These are phyloP conservation scores for Gymnocephalus cernua DNA, from an alignment of 2,113 vertebrate genomes.

Conservation along the genomic window DNA sequence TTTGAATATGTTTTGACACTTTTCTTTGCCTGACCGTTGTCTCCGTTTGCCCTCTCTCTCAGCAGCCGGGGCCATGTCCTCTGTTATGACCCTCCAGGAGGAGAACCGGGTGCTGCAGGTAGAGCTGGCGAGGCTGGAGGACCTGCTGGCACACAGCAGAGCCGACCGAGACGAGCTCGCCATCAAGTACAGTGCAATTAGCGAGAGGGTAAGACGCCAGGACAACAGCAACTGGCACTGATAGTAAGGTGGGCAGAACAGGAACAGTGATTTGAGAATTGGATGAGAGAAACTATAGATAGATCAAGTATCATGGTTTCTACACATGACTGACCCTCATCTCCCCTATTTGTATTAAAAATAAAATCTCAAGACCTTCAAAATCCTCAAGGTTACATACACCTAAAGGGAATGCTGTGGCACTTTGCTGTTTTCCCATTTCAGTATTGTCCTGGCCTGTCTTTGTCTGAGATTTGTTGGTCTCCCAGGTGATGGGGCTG, in stretches of 20 bases:
- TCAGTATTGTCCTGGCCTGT: conserved; percentile 42
- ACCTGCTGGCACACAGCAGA: conserved; percentile 93
- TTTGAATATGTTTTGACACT: not conserved
- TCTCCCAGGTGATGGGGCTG: conserved; percentile 83
- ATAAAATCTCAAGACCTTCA: not conserved
- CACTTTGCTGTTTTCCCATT: conserved; percentile 32
- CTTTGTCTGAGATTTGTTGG: conserved; percentile 73
- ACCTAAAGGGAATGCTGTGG: not conserved
- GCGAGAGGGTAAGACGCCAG: conserved; percentile 87
- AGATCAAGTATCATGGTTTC: not conserved
- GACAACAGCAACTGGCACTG: not conserved
- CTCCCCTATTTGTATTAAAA: not conserved
- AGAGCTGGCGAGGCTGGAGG: conserved; percentile 92
- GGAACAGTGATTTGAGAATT: not conserved
- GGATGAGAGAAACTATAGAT: not conserved
- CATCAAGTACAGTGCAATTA: conserved; percentile 94
- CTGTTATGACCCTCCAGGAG: conserved; percentile 91
- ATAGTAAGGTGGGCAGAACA: not conserved
- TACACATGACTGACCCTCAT: not conserved
- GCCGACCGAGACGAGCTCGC: conserved; percentile 94
- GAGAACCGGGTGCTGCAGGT: conserved; percentile 93
- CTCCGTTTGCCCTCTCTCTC: not conserved
- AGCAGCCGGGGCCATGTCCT: conserved; percentile 88
- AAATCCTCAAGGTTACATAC: not conserved
- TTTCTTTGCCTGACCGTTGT: not conserved